Percentiles rank a stretch among this genome's conserved stretches.
Evolutionary conservation across 2,888 invertebrate species (phyloP).

Genomic region (Serrognathus titanus): DNA sequence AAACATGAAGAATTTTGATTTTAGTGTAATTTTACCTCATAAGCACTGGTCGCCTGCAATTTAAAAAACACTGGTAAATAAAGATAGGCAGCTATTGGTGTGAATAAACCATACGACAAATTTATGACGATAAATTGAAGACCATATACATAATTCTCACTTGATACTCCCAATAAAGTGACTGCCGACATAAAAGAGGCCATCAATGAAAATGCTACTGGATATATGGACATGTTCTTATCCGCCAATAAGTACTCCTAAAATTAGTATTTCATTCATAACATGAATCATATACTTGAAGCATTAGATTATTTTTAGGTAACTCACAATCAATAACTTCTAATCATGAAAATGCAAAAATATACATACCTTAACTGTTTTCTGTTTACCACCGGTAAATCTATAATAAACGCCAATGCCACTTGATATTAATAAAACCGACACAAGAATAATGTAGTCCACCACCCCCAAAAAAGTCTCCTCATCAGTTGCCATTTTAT

Average conservation of each 20-base stretch:
- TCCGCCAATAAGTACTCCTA: constrained; percentile 77
- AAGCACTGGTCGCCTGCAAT: constrained; percentile 71
- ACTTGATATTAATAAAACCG: constrained; percentile 65
- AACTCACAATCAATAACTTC: no score
- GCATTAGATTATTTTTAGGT: no score
- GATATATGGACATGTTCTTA: constrained; percentile 67
- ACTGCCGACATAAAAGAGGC: constrained; percentile 85
- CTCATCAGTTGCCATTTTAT: constrained; percentile 27
- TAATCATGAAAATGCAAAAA: neutral
- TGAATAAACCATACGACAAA: constrained; percentile 66
- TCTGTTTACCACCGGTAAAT: constrained; percentile 61
- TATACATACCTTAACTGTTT: constrained; percentile 53
- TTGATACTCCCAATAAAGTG: constrained; percentile 67
- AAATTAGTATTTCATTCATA: constrained; percentile 20
- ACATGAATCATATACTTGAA: no score
- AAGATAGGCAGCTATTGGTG: constrained; percentile 66
- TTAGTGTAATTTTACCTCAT: constrained; percentile 56
- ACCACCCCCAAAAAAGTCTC: constrained; percentile 1
- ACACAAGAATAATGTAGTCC: constrained; percentile 69
- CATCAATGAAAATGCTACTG: constrained; percentile 81
- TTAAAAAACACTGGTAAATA: constrained; percentile 79
- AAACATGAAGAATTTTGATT: no score
- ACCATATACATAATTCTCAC: constrained; percentile 66
- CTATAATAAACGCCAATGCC: constrained; percentile 75
- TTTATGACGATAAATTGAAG: constrained; percentile 71